Evolutionary conservation across 2,888 invertebrate genomes (phyloP).

Genomic region (Amiota minor): DNA sequence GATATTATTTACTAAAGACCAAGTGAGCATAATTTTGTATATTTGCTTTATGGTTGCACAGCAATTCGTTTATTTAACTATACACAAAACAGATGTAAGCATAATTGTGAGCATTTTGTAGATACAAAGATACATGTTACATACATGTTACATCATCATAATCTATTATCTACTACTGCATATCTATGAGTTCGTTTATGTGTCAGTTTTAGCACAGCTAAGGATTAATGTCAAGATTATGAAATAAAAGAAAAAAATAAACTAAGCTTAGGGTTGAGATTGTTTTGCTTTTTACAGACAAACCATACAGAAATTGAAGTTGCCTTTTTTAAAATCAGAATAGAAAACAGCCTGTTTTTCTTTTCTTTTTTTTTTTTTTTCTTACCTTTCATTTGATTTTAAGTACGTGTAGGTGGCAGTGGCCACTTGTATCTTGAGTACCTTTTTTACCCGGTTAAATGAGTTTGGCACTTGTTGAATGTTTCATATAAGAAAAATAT

Average conservation of each 20-base stretch:
- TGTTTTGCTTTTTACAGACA: no score
- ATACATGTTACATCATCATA: background rate
- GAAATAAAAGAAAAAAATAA: no score
- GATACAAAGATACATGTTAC: background rate
- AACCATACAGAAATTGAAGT: no score
- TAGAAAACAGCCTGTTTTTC: background rate
- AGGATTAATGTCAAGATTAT: slow-evolving; percentile 30
- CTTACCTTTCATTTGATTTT: background rate
- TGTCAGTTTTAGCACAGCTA: slow-evolving; percentile 10
- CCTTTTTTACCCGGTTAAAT: background rate
- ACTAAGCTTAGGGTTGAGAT: no score
- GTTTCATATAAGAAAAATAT: background rate
- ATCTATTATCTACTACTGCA: background rate
- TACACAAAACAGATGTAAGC: slow-evolving; percentile 18
- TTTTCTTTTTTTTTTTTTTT: background rate
- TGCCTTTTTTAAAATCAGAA: background rate
- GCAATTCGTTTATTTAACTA: background rate
- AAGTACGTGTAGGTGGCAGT: slow-evolving; percentile 1
- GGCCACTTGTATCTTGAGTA: background rate
- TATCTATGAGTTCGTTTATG: background rate
- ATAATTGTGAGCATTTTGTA: slow-evolving; percentile 14
- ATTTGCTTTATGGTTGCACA: background rate
- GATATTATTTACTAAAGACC: background rate
- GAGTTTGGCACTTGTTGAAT: background rate
- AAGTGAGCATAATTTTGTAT: slow-evolving; percentile 5